Evolutionary conservation across 2,888 invertebrate species (phyloP).

Genomic region (Bruchidius siliquastri): DNA sequence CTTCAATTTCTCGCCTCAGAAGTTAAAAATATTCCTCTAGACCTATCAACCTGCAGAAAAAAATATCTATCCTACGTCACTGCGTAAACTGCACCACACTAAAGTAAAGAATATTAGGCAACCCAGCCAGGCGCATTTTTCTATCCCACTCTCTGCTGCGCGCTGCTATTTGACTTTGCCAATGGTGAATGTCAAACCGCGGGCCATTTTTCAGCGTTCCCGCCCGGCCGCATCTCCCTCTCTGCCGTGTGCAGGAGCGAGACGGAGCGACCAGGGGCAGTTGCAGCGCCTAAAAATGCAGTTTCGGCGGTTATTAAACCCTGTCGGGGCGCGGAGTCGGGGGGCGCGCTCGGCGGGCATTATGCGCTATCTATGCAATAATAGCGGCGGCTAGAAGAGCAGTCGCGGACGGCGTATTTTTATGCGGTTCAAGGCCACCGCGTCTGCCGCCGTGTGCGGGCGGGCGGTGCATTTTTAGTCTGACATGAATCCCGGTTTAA

Average conservation of each 20-base stretch:
- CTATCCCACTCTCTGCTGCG: slow-evolving; percentile 31
- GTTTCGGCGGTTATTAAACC: slow-evolving; percentile 44
- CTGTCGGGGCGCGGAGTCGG: slow-evolving; percentile 35
- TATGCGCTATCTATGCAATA: slow-evolving; percentile 45
- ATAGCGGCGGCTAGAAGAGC: slow-evolving; percentile 45
- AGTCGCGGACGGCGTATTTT: slow-evolving; percentile 32
- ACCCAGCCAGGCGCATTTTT: slow-evolving; percentile 29
- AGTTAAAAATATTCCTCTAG: too few species aligned
- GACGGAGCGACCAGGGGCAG: slow-evolving; percentile 12
- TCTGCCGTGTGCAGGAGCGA: background rate
- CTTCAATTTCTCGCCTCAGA: too few species aligned
- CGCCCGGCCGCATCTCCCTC: slow-evolving; percentile 10
- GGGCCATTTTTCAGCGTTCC: slow-evolving; percentile 9
- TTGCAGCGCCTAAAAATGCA: slow-evolving; percentile 29
- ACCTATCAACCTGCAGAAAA: too few species aligned
- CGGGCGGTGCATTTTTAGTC: background rate
- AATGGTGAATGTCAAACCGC: slow-evolving; percentile 39
- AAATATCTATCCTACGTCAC: background rate
- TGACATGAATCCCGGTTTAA: too few species aligned
- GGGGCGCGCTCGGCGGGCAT: slow-evolving; percentile 15
- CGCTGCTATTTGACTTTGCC: slow-evolving; percentile 42
- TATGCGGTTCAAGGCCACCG: slow-evolving; percentile 33
- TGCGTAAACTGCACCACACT: background rate
- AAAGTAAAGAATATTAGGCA: slow-evolving; percentile 19
- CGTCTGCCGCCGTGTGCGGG: background rate